These are phyloP conservation scores for Scolopax mira DNA, from an alignment of 2,113 vertebrate species.

Conservation along the genomic window DNA sequence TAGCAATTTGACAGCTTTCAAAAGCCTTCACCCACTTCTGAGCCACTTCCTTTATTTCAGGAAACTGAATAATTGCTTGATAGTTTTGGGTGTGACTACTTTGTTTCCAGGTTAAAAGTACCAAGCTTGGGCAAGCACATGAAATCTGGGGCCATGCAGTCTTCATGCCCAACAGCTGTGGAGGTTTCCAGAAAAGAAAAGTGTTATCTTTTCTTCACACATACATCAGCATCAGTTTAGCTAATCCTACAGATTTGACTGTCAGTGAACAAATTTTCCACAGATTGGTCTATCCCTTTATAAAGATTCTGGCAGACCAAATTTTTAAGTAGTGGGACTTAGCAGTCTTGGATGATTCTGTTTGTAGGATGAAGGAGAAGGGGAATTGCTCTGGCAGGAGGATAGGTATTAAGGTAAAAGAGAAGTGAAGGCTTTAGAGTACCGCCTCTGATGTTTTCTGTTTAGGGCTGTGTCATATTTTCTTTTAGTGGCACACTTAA, in stretches of 20 bases:
- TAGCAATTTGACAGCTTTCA: conserved; percentile 22
- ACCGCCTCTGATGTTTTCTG: background rate
- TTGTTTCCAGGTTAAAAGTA: background rate
- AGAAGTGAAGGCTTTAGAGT: background rate
- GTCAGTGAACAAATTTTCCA: background rate
- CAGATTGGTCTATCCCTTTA: background rate
- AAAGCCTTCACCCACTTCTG: background rate
- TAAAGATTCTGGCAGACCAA: background rate
- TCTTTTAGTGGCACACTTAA: background rate
- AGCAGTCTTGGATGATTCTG: background rate
- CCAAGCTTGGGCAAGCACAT: background rate
- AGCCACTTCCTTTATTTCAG: conserved; percentile 29
- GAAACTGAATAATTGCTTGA: background rate
- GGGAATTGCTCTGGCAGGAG: background rate
- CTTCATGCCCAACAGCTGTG: background rate
- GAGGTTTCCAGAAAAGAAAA: background rate
- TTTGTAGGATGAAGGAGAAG: background rate
- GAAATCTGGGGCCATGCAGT: background rate
- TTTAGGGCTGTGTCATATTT: background rate
- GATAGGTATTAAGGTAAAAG: background rate
- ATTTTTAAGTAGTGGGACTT: background rate
- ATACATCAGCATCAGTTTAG: background rate
- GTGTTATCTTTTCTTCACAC: background rate
- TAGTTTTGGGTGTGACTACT: background rate
- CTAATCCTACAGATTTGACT: background rate